Conservation (phyloP, 2,797 vertebrate species). For the Vultur gryphus region DNA sequence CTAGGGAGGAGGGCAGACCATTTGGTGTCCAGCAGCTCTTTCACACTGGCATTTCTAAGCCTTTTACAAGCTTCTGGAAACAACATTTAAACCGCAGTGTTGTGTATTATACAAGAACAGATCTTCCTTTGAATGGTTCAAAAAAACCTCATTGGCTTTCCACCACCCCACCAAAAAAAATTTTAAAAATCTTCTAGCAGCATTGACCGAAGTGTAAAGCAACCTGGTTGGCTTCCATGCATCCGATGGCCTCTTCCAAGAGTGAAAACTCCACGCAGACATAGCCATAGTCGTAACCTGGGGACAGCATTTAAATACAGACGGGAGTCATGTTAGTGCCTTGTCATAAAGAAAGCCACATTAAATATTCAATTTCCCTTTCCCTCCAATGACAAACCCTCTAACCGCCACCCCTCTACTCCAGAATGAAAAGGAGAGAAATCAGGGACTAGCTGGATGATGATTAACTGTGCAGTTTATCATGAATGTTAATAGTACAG, state of each 20-base stretch:
- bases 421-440: conserved; percentile 50
- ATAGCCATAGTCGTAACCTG: conserved; percentile 99
- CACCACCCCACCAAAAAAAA: conserved; percentile 71
- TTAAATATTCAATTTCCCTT: conserved; percentile 71
- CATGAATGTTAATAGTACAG: conserved; percentile 13
- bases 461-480: conserved; percentile 50
- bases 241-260: conserved; percentile 99
- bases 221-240: conserved; percentile 99
- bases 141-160: conserved; percentile 56
- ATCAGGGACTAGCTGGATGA: conserved; percentile 30
- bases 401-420: conserved; percentile 54
- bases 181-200: conserved; percentile 76
- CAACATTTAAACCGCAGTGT: conserved; percentile 24
- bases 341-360: conserved; percentile 77
- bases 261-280: conserved; percentile 99
- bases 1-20: conserved; percentile 9
- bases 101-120: conserved; percentile 47
- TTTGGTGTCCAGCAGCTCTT: conserved; percentile 14
- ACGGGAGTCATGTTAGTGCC: conserved; percentile 99
- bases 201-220: conserved; percentile 96
- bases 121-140: conserved; percentile 63
- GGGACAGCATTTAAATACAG: conserved; percentile 99
- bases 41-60: conserved; percentile 32
- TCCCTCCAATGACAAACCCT: conserved; percentile 72
- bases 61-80: conserved; percentile 46